phyloP scores from a whole-genome alignment of 1,140 invertebrate species.

The Drosophila dunni region DNA sequence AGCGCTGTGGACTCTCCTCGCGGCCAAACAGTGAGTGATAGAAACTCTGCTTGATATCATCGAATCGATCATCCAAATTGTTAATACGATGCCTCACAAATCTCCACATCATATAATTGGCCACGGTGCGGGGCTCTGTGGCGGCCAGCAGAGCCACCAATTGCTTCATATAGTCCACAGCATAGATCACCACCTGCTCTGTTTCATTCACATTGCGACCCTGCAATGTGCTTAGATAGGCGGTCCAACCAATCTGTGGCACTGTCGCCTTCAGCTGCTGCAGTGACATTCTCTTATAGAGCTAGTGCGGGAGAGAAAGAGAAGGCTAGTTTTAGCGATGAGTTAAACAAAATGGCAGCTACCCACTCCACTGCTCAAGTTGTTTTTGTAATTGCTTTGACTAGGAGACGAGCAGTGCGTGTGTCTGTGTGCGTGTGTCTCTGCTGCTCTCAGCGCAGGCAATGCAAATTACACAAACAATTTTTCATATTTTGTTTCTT shows the following conservation, averaged over 20 bases:
- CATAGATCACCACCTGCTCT: conserved; percentile 84
- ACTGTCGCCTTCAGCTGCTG: conserved; percentile 88
- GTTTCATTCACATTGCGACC: conserved; percentile 88
- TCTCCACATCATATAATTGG: conserved; percentile 93
- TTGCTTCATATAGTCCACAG: conserved; percentile 85
- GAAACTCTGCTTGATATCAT: conserved; percentile 89
- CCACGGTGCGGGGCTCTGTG: conserved; percentile 85
- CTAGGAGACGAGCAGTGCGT: too few relatives aligned
- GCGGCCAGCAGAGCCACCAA: conserved; percentile 84
- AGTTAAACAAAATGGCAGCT: background rate
- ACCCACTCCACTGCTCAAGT: too few relatives aligned
- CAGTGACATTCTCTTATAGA: conserved; percentile 92
- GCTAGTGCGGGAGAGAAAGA: conserved; percentile 32
- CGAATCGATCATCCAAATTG: conserved; percentile 93
- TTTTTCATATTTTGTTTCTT: too few relatives aligned
- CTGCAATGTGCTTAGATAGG: conserved; percentile 90
- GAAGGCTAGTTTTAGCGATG: background rate
- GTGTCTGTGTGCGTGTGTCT: too few relatives aligned
- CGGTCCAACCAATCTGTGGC: conserved; percentile 91
- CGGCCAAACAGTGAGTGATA: conserved; percentile 88
- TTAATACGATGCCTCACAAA: conserved; percentile 94
- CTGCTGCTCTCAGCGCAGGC: too few relatives aligned
- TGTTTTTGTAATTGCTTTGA: too few relatives aligned
- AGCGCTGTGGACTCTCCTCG: conserved; percentile 95
- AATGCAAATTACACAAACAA: too few relatives aligned